Evolutionary conservation across 2,888 invertebrate species (phyloP).

Genomic region (Prosapia bicincta): DNA sequence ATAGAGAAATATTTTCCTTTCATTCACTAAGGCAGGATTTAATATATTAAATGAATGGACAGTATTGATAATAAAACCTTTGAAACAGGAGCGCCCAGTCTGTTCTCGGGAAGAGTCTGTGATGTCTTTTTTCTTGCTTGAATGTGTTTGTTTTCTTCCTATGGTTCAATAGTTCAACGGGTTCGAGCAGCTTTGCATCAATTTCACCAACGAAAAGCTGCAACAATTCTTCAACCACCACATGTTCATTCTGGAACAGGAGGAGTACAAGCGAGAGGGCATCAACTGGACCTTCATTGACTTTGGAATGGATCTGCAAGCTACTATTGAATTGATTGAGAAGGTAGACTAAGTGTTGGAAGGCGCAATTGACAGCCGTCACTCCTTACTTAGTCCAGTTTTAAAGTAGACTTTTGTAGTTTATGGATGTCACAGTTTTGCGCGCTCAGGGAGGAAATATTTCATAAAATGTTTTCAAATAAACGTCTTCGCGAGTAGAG

Average conservation of each 20-base stretch:
- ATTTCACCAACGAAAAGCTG: conserved; percentile 93
- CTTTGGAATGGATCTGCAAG: conserved; percentile 91
- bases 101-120: conserved; percentile 4
- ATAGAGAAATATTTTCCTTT: too few relatives aligned
- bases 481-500: too few relatives aligned
- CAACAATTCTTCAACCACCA: conserved; percentile 96
- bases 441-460: too few relatives aligned
- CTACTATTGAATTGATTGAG: conserved; percentile 87
- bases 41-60: not conserved
- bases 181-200: conserved; percentile 95
- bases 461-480: too few relatives aligned
- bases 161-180: conserved; percentile 68
- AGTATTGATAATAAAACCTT: not conserved
- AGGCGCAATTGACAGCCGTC: not conserved
- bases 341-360: conserved; percentile 59
- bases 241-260: conserved; percentile 95
- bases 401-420: not conserved
- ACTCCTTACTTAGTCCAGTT: not conserved
- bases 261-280: conserved; percentile 90
- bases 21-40: too few relatives aligned
- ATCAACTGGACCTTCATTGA: conserved; percentile 92
- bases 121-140: conserved; percentile 11
- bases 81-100: not conserved
- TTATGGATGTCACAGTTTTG: not conserved
- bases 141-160: conserved; percentile 7